These are phyloP conservation scores for Aurelia sp. DNA, from an alignment of 30 jellyfish, hydroid and myxozoan species.

Conservation along the genomic window DNA sequence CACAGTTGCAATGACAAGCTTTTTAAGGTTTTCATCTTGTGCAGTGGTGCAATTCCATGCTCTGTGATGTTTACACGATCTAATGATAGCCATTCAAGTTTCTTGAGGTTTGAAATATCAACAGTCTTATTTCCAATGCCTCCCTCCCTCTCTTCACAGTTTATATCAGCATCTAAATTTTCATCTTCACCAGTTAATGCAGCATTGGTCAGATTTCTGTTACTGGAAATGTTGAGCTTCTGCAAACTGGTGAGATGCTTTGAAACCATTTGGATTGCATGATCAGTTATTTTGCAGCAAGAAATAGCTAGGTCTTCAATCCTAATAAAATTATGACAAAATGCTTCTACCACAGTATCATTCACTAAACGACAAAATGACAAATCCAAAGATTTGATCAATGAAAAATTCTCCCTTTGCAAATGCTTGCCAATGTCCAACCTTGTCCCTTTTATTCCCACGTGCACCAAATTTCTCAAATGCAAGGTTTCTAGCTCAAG, in stretches of 20 bases:
- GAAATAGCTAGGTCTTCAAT: constrained; percentile 12
- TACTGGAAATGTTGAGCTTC: constrained; percentile 46
- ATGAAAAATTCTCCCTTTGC: too few relatives aligned
- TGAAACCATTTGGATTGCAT: neutral
- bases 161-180: neutral
- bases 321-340: too few relatives aligned
- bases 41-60: constrained; percentile 10
- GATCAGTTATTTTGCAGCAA: constrained; percentile 28
- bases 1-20: constrained; percentile 21
- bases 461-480: too few relatives aligned
- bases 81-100: constrained; percentile 21
- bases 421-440: too few relatives aligned
- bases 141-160: neutral
- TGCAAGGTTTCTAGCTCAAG: too few relatives aligned
- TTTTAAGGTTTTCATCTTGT: neutral
- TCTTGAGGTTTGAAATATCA: constrained; percentile 3
- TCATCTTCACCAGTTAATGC: neutral
- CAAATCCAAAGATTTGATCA: too few relatives aligned
- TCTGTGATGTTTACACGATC: constrained; percentile 22
- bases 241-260: neutral
- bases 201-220: constrained; percentile 7
- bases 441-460: too few relatives aligned
- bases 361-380: too few relatives aligned
- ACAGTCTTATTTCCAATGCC: neutral
- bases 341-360: too few relatives aligned